A percentile compares a stretch with the other conserved stretches of the same genome.
phyloP scores from a whole-genome alignment of 2,113 vertebrate species.

The Mesocricetus auratus region DNA sequence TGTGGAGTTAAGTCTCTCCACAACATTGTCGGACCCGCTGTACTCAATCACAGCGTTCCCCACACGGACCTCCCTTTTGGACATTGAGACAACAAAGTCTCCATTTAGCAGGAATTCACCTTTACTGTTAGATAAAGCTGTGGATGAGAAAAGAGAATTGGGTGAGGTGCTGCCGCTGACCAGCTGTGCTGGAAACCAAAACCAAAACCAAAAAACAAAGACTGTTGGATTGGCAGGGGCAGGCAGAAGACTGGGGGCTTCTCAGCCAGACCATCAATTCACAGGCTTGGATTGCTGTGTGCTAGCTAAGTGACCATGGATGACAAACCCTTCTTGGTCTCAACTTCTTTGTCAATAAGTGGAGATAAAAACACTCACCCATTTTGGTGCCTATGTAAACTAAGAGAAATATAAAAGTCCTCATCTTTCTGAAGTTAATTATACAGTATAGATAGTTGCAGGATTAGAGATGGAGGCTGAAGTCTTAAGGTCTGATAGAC shows the following conservation, averaged over 20 bases:
- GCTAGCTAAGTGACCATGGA: not conserved
- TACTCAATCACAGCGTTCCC: slow-evolving; percentile 96
- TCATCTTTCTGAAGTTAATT: not conserved
- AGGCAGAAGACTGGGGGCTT: not conserved
- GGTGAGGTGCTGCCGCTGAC: not conserved
- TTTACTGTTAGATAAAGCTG: slow-evolving; percentile 95
- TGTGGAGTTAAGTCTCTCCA: slow-evolving; percentile 98
- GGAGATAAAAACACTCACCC: not conserved
- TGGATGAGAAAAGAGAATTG: slow-evolving; percentile 67
- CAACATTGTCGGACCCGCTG: slow-evolving; percentile 94
- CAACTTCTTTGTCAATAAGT: not conserved
- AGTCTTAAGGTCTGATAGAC: not conserved
- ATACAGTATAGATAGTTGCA: not conserved
- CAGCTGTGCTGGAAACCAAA: not conserved
- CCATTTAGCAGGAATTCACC: slow-evolving; percentile 98
- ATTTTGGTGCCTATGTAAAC: not conserved
- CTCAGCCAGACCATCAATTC: not conserved
- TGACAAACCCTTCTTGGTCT: not conserved
- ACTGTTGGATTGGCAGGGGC: no score
- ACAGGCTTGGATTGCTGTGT: not conserved
- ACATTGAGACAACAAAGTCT: slow-evolving; percentile 99
- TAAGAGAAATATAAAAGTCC: not conserved
- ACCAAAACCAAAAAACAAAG: not conserved
- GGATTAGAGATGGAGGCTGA: not conserved
- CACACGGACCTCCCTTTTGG: slow-evolving; percentile 98